A percentile compares a stretch with the other conserved stretches of the same genome.
These are phyloP conservation scores for Leucophenga maculata DNA, from an alignment of 2,888 invertebrate species.

Conservation along the genomic window DNA sequence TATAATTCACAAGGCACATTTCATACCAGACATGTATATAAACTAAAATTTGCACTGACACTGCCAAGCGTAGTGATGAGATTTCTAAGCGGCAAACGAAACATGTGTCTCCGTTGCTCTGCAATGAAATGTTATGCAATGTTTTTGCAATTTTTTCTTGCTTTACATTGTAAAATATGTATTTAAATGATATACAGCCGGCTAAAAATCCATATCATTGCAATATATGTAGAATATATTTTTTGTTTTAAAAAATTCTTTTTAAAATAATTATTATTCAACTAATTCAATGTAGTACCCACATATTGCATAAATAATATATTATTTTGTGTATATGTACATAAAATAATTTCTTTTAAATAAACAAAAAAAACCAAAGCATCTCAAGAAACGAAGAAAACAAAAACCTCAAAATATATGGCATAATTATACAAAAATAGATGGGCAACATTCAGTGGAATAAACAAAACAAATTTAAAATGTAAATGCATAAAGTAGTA, in stretches of 20 bases:
- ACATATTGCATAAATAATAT: neutral
- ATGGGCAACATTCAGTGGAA: neutral
- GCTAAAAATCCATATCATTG: too few relatives aligned
- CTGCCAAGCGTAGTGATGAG: too few relatives aligned
- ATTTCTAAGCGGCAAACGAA: too few relatives aligned
- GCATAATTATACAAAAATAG: constrained; percentile 13
- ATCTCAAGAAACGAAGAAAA: neutral
- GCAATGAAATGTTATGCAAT: too few relatives aligned
- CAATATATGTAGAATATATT: neutral
- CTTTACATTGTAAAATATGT: neutral
- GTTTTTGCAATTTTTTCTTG: too few relatives aligned
- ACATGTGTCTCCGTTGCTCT: too few relatives aligned
- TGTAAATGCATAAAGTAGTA: neutral
- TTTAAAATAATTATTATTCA: neutral
- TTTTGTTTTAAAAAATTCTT: neutral
- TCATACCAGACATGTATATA: too few relatives aligned
- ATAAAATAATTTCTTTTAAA: neutral
- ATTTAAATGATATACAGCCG: neutral
- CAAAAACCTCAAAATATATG: neutral
- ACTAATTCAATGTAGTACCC: neutral
- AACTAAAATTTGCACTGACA: too few relatives aligned
- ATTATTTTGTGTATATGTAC: neutral
- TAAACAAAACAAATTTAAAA: neutral
- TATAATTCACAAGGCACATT: too few relatives aligned
- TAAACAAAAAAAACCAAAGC: neutral